Base-by-base conservation (phyloP, 1,140 invertebrate genomes). In the Achatina immaculata region DNA sequence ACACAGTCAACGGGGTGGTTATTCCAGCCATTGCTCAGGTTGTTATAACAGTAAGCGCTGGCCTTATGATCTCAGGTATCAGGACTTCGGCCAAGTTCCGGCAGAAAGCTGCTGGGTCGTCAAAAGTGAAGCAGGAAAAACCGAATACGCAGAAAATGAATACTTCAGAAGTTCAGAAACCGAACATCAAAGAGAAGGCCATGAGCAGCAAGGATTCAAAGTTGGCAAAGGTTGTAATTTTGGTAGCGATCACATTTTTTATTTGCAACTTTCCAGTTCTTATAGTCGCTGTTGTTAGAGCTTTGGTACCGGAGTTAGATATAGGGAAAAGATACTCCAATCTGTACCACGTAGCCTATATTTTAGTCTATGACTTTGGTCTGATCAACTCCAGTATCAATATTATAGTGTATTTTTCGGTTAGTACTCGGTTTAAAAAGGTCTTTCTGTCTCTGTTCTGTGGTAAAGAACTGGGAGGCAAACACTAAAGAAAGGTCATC, bases 11-110 rank as follows among this genome's bases (percentile, higher is more conserved):
- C 16, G 74, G 74, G 16, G 58, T 76, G 1, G 74, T 62, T 24
- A 36, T 45, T 4, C 74, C 74, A 36, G 40, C 74, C 6, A 51
- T 76, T 6, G 74, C 74, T 62, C 74, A 76, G 62, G 74, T 76
- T 3, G 74, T 76, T 19, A 76, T 76, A 2, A 76, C 51, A 16
- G 40, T 76, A 2, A 40, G 48, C 16, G 36, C 74, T 2, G 55
- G 7, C 40, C 21, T 76, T 16, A 76, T 76, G 48, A 76, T 76
- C 9, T 58, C 48, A 6, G 74, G 48, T 24, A 28, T 76, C 14
- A 76, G 40, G 38, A 34, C 74, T 36, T 76, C 74, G 1, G 48
- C 74, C 14, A 16, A 65, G 16, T 76, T 76, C 34, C 24, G 58
- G 38, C 31, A 55, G 0, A 62, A 21, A 36, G 36, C 42, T 40